Conservation (phyloP, 2,888 invertebrate species). For the Tipula unca region DNA sequence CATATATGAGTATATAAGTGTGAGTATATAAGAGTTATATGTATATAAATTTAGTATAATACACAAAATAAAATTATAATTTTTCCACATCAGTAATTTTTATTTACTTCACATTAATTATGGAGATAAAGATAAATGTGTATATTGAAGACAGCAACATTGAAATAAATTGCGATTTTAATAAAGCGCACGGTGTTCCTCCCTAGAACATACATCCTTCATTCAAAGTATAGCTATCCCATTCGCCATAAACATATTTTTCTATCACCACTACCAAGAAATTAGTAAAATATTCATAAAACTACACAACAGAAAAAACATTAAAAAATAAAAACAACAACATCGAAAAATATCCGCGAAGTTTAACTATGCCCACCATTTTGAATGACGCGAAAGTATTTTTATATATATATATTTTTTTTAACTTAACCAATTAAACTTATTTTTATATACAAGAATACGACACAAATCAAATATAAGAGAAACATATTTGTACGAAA, state of each 20-base stretch:
- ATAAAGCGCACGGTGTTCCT: background rate
- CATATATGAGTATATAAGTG: too few species aligned
- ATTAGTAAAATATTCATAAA: background rate
- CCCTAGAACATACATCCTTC: too few species aligned
- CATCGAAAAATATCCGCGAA: background rate
- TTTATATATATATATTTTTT: background rate
- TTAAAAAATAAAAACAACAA: background rate
- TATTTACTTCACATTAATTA: background rate
- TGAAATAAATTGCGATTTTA: background rate
- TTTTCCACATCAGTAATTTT: background rate
- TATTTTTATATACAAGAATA: background rate
- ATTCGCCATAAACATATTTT: background rate
- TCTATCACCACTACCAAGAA: background rate
- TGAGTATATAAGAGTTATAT: too few species aligned
- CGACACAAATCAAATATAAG: background rate
- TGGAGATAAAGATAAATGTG: background rate
- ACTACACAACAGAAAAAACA: background rate
- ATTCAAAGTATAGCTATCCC: too few species aligned
- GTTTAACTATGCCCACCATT: background rate
- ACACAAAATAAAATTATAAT: background rate
- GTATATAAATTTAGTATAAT: background rate
- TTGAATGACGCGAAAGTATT: background rate
- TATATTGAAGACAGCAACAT: background rate
- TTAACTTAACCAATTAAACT: background rate
- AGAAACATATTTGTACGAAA: background rate